phyloP scores from a whole-genome alignment of 2,888 invertebrate genomes.

The Trissolcus brochymenae region DNA sequence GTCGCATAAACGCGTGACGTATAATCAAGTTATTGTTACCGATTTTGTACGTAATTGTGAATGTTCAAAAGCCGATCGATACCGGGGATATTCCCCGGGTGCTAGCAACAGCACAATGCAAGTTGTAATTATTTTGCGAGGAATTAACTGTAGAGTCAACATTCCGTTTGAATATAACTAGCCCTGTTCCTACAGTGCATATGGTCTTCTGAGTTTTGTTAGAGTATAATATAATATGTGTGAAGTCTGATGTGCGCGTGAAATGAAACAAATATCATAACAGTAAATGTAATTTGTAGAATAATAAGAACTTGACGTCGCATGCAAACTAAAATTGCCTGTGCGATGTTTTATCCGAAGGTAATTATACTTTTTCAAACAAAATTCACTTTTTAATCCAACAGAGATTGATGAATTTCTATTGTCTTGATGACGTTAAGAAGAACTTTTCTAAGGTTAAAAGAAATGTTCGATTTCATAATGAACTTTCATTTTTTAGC shows the following conservation, averaged over 20 bases:
- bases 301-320: slow-evolving; percentile 8
- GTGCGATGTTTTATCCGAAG: too few species aligned
- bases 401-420: too few species aligned
- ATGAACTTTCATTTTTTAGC: slow-evolving; percentile 32
- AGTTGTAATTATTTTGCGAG: slow-evolving; percentile 40
- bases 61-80: slow-evolving; percentile 35
- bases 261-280: slow-evolving; percentile 33
- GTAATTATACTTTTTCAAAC: too few species aligned
- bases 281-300: slow-evolving; percentile 29
- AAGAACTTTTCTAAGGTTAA: too few species aligned
- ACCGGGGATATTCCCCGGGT: slow-evolving; percentile 7
- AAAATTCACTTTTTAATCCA: too few species aligned
- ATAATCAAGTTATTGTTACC: slow-evolving; percentile 32
- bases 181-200: slow-evolving; percentile 22
- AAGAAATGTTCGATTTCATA: not conserved
- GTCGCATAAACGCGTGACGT: slow-evolving; percentile 18
- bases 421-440: not conserved
- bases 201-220: slow-evolving; percentile 32
- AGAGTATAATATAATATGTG: slow-evolving; percentile 13
- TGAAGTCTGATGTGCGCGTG: slow-evolving; percentile 1
- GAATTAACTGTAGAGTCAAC: slow-evolving; percentile 44
- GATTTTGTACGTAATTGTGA: slow-evolving; percentile 27
- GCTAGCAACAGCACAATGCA: slow-evolving; percentile 16
- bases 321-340: too few species aligned
- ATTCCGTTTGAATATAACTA: slow-evolving; percentile 40